These are phyloP conservation scores for Hoplias malabaricus DNA, from an alignment of 2,113 vertebrate genomes.

Conservation along the genomic window DNA sequence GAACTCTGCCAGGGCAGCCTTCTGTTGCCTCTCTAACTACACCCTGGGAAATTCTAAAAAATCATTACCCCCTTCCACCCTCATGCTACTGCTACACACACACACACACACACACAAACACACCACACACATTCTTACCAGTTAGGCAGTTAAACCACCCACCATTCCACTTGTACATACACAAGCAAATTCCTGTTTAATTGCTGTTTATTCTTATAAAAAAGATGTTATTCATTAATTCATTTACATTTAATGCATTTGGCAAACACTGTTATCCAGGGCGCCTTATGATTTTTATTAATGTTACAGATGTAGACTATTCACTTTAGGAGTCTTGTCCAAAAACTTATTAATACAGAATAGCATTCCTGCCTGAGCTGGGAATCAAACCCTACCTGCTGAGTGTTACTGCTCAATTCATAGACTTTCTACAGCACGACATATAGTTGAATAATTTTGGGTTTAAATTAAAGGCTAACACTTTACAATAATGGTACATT, in stretches of 20 bases:
- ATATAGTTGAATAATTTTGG: slow-evolving; percentile 78
- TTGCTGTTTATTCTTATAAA: slow-evolving; percentile 50
- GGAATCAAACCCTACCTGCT: too few species aligned
- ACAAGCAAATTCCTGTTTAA: slow-evolving; percentile 40
- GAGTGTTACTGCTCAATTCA: slow-evolving; percentile 73
- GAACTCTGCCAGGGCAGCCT: slow-evolving; percentile 78
- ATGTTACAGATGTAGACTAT: too few species aligned
- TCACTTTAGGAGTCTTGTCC: too few species aligned
- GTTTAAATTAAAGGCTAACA: too few species aligned
- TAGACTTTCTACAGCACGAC: slow-evolving; percentile 49
- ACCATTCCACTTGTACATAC: slow-evolving; percentile 14
- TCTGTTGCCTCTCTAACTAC: slow-evolving; percentile 65
- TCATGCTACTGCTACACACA: slow-evolving; percentile 37
- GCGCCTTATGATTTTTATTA: too few species aligned
- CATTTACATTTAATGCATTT: slow-evolving; percentile 1
- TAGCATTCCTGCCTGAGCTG: too few species aligned
- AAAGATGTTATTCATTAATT: slow-evolving; percentile 35
- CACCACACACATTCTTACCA: background rate
- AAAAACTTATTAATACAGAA: too few species aligned
- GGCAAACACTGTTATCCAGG: too few species aligned
- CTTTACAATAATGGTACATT: too few species aligned
- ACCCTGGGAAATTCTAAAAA: slow-evolving; percentile 72
- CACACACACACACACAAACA: slow-evolving; percentile 13
- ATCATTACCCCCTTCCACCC: slow-evolving; percentile 51
- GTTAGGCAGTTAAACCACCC: background rate